Conservation (phyloP, 2,113 vertebrate species). For the Pseudopodoces humilis region DNA sequence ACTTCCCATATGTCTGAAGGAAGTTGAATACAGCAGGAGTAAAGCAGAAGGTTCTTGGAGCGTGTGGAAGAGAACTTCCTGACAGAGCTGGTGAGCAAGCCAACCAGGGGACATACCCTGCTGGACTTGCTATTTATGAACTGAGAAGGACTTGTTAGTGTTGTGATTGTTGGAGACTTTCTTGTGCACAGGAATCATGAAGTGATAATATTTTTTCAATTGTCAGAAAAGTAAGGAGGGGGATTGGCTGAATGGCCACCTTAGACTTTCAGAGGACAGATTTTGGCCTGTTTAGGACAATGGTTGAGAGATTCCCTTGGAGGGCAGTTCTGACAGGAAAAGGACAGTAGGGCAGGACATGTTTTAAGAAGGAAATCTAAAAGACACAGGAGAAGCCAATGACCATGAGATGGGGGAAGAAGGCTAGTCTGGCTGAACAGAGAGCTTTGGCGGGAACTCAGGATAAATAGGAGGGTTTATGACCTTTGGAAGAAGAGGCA, state of each 20-base stretch:
- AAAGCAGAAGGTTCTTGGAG: neutral
- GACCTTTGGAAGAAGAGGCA: neutral
- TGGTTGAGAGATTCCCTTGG: neutral
- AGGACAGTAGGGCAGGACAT: neutral
- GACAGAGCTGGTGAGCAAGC: neutral
- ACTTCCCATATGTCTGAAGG: neutral
- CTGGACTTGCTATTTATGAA: neutral
- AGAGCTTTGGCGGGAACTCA: neutral
- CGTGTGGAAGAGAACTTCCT: neutral
- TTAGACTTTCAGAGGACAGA: neutral
- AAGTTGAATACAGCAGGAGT: neutral
- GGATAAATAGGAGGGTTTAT: neutral
- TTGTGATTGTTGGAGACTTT: neutral
- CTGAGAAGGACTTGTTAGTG: neutral
- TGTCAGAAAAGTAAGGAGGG: neutral
- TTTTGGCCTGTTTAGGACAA: neutral
- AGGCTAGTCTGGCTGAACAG: neutral
- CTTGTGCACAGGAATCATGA: neutral
- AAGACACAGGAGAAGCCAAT: neutral
- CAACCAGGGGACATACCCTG: neutral
- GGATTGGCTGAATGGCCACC: neutral
- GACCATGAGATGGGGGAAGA: neutral
- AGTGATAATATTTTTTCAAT: neutral
- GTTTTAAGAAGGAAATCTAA: neutral
- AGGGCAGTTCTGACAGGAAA: neutral